phyloP scores from a whole-genome alignment of 2,797 vertebrate species.

The Alcedo atthis region DNA sequence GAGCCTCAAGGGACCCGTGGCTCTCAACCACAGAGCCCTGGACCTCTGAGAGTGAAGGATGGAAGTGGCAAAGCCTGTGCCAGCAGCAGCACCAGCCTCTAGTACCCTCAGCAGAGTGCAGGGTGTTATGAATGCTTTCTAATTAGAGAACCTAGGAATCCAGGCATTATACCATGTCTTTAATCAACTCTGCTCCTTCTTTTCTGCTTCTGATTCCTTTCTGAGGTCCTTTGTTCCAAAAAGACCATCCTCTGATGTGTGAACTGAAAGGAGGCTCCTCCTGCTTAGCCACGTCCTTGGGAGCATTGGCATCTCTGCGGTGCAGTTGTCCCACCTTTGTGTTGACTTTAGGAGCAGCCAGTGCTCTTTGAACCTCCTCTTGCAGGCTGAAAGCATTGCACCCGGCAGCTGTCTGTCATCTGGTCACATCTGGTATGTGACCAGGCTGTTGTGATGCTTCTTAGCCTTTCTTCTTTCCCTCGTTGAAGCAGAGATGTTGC shows the following conservation, averaged over 20 bases:
- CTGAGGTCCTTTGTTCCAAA: not conserved
- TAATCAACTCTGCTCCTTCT: not conserved
- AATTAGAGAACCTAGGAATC: not conserved
- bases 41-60: not conserved
- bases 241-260: not conserved
- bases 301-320: rapidly evolving
- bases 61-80: not conserved
- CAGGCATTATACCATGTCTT: not conserved
- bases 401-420: not conserved
- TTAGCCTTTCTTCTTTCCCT: not conserved
- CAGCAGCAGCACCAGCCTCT: not conserved
- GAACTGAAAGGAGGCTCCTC: not conserved
- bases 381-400: not conserved
- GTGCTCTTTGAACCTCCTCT: not conserved
- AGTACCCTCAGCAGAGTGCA: not conserved
- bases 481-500: not conserved
- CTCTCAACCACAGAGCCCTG: not conserved
- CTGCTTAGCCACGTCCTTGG: not conserved
- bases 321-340: not conserved
- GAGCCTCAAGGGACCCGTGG: too few species aligned
- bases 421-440: rapidly evolving
- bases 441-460: rapidly evolving
- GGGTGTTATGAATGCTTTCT: not conserved
- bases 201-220: not conserved
- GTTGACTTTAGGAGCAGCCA: not conserved